Evolutionary conservation across 2,888 invertebrate species (phyloP).

Genomic region (Saturnia japonica): DNA sequence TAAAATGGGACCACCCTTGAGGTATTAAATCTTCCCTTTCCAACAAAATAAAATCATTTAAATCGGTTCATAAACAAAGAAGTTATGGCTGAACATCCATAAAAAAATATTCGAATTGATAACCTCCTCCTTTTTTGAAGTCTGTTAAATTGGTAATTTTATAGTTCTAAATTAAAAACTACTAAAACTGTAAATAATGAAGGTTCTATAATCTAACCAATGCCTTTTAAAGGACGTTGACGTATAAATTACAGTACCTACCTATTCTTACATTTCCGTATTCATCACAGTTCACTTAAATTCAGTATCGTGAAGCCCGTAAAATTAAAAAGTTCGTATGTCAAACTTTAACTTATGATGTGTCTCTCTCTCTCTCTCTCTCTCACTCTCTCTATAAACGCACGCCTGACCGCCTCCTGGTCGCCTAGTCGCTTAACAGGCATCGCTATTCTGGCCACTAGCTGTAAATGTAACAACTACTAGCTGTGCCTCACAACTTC

Average conservation of each 20-base stretch:
- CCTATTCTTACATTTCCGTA: background rate
- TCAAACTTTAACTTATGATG: conserved; percentile 37
- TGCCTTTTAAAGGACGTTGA: background rate
- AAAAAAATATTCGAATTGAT: no score
- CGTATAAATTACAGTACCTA: background rate
- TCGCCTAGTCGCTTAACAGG: conserved; percentile 29
- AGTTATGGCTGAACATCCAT: no score
- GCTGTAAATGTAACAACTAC: background rate
- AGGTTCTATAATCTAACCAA: background rate
- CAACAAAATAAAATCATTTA: no score
- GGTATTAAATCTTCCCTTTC: no score
- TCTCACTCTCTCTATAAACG: conserved; percentile 45
- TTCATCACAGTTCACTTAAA: conserved; percentile 14
- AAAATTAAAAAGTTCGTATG: conserved; percentile 18
- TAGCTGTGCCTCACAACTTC: no score
- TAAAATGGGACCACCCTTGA: no score
- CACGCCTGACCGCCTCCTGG: conserved; percentile 31
- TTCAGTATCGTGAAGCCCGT: background rate
- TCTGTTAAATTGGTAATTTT: no score
- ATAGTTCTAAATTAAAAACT: no score
- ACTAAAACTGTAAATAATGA: no score
- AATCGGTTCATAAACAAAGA: no score
- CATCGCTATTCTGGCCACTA: conserved; percentile 28
- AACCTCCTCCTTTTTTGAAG: no score
- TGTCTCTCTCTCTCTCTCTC: no score